These are phyloP conservation scores for Cnemophilus loriae DNA, from an alignment of 2,113 vertebrate genomes.

Conservation along the genomic window DNA sequence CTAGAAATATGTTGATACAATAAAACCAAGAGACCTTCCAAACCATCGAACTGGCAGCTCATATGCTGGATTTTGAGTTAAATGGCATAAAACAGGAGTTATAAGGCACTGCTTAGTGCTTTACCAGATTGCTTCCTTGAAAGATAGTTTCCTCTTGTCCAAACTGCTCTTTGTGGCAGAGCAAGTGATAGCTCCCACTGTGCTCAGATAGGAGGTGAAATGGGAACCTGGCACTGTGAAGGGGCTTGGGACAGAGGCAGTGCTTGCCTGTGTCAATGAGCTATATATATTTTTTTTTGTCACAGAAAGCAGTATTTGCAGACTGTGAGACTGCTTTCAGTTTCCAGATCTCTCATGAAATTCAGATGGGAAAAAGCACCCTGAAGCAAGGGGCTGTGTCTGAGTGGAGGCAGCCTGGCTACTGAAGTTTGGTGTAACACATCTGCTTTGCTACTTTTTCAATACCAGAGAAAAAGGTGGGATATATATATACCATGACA, in stretches of 20 bases:
- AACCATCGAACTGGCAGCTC: not conserved
- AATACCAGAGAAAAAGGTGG: not conserved
- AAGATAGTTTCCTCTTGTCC: not conserved
- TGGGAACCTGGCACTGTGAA: not conserved
- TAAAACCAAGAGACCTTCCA: not conserved
- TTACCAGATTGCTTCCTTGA: not conserved
- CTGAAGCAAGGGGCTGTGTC: not conserved
- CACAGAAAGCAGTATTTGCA: not conserved
- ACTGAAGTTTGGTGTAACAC: not conserved
- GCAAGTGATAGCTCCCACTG: not conserved
- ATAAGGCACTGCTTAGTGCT: not conserved
- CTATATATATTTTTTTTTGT: not conserved
- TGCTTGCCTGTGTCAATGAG: not conserved
- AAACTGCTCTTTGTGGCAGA: not conserved
- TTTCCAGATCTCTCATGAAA: not conserved
- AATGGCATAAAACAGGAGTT: not conserved
- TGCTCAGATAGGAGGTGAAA: accelerated
- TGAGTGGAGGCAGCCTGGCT: not conserved
- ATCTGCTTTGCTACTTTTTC: not conserved
- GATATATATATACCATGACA: not conserved
- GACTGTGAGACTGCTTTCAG: not conserved
- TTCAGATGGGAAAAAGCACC: not conserved
- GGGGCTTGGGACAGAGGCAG: not conserved
- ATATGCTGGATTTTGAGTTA: not conserved
- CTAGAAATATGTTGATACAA: accelerated